Percentiles rank a stretch among this genome's conserved stretches.
These are phyloP conservation scores for Melanitta fusca DNA, from an alignment of 2,797 vertebrate genomes.

Conservation along the genomic window DNA sequence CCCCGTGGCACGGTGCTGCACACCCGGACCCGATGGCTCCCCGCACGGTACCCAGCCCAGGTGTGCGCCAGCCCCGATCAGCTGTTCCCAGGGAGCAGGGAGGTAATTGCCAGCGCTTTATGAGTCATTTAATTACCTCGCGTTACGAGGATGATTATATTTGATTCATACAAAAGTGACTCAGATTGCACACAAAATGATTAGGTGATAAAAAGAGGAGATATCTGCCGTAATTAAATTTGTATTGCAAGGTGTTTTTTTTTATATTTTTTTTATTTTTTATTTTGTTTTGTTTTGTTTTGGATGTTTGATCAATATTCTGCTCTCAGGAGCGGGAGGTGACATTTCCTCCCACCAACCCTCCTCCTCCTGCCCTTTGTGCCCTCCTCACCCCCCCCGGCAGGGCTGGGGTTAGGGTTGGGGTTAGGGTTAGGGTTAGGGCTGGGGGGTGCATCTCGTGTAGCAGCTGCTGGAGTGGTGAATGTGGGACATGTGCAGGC, in stretches of 20 bases:
- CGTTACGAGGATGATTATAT: background rate
- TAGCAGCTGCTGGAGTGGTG: background rate
- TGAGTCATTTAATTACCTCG: background rate
- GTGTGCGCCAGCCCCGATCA: background rate
- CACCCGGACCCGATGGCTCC: background rate
- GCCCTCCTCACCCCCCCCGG: background rate
- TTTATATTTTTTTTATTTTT: too few relatives aligned
- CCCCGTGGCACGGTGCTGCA: background rate
- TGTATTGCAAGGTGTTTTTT: too few relatives aligned
- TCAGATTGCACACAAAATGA: background rate
- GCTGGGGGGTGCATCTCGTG: background rate
- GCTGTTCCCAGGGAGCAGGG: background rate
- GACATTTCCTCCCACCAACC: background rate
- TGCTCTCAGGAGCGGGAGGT: background rate
- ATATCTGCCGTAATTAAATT: background rate
- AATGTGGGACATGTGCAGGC: background rate
- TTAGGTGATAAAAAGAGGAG: background rate
- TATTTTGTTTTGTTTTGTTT: background rate
- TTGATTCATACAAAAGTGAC: background rate
- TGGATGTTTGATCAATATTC: background rate
- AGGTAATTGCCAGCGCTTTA: background rate
- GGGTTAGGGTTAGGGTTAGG: background rate
- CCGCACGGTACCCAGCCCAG: rapidly evolving
- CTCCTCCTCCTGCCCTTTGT: background rate
- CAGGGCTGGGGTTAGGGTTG: background rate